Evolutionary conservation across 92 coral and sea anemone species (phyloP), one percentile per base, ranked within the genome.

Genomic region (Zoanthus sansibaricus): DNA sequence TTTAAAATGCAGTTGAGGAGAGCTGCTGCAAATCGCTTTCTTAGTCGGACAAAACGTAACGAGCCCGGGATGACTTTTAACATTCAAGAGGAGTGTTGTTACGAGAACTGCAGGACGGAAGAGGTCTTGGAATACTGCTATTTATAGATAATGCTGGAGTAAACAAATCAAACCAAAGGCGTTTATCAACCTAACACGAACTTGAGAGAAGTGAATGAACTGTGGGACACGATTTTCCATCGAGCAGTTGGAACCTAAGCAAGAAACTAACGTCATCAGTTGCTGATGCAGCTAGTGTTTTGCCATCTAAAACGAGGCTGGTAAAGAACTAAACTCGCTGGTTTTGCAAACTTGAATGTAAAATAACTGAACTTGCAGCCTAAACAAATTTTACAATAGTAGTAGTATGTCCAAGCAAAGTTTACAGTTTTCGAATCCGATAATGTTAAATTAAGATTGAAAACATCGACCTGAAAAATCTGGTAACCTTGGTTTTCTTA

Each of bases 11-110:
- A 44, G 0, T 49, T 74, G 33, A 48, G 47, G 54, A 74, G 47
- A 48, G 61, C 78, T 1, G 78, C 78, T 4, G 78, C 78, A 2
- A 74, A 48, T 21, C 78, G 78, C 78, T 74, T 74, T 33, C 78
- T 74, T 48, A 32, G 17, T 74, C 78, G 78, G 17, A 74, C 59
- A 18, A 74, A 74, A 46, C 78, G 78, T 3, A 20, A 3, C 16
- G 54, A 11, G 17, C 17, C 12, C 3, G 4, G 4, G 16, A 31
- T 3, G 1, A 3, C 48, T 0, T 10, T 0, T 4, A 47, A 47
- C 58, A 74, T 74, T 14, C 37, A n/a, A 37, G 78, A 74, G 20
- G 78, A 74, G 37, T 74, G 78, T 11, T 74, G 78, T 48, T 6
- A 7, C 7, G 78, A 74, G 12, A 48, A 74, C 48, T 74, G 78